Evolutionary conservation across 2,113 vertebrate species (phyloP).

Genomic region (Orientallactaga bullata): DNA sequence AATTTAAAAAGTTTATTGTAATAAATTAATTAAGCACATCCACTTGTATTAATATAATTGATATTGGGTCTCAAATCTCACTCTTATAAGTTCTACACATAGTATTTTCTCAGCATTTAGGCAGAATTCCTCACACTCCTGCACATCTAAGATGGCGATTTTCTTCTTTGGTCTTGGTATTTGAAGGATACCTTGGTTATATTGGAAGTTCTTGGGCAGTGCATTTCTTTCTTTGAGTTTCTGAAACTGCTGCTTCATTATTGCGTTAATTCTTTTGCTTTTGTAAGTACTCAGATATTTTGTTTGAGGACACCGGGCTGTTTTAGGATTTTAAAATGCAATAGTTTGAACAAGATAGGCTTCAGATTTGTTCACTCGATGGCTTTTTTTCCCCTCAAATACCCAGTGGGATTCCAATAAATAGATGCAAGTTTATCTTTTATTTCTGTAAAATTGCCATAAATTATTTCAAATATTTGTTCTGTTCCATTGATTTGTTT

Average conservation of each 20-base stretch:
- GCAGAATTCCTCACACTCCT: neutral
- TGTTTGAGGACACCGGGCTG: neutral
- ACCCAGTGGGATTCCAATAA: neutral
- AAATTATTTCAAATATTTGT: slow-evolving; percentile 15
- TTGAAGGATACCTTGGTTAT: neutral
- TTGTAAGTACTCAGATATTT: neutral
- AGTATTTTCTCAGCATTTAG: neutral
- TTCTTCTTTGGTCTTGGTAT: neutral
- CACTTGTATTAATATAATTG: neutral
- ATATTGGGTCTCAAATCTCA: neutral
- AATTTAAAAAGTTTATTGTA: too few relatives aligned
- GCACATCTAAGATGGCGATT: neutral
- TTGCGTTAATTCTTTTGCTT: slow-evolving; percentile 4
- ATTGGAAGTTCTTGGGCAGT: neutral
- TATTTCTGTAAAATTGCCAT: neutral
- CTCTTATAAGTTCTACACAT: neutral
- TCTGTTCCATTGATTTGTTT: slow-evolving; percentile 16
- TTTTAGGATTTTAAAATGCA: neutral
- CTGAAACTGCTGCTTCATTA: neutral
- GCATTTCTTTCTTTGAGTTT: neutral
- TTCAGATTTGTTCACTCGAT: neutral
- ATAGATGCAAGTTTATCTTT: neutral
- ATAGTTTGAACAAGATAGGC: neutral
- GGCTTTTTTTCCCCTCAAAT: neutral
- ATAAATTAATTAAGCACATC: neutral